Percentiles rank a stretch among this genome's conserved stretches.
Conservation (phyloP, 2,797 vertebrate species). For the Arremon aurantiirostris region DNA sequence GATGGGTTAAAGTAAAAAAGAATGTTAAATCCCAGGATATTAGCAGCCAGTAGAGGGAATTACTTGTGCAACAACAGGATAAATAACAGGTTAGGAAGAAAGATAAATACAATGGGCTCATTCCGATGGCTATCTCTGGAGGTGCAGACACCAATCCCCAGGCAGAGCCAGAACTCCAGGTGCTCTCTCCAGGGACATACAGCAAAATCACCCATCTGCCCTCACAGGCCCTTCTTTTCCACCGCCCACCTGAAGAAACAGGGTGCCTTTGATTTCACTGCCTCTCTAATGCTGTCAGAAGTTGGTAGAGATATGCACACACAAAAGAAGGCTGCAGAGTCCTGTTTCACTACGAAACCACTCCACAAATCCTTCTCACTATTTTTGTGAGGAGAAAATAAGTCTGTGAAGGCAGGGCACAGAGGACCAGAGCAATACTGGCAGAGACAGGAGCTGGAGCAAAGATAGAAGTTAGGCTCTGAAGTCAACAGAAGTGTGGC, state of each 20-base stretch:
- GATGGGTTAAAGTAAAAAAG: background rate
- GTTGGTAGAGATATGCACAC: background rate
- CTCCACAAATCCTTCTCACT: background rate
- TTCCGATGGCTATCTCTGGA: background rate
- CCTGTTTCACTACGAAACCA: background rate
- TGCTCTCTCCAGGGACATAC: background rate
- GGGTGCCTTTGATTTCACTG: background rate
- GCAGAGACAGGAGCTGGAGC: background rate
- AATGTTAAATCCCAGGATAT: background rate
- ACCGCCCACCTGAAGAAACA: background rate
- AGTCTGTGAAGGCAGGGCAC: background rate
- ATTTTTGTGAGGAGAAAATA: background rate
- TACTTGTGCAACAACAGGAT: background rate
- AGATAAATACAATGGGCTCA: background rate
- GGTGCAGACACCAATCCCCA: background rate
- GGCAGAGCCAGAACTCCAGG: background rate
- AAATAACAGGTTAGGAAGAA: background rate
- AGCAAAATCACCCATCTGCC: background rate
- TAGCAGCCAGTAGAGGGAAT: background rate
- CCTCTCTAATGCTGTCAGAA: background rate
- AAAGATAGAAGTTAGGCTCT: background rate
- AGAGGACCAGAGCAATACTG: background rate
- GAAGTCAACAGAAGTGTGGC: background rate
- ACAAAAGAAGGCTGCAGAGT: background rate
- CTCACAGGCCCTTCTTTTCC: background rate